These are phyloP conservation scores for Pseudobourletiella spinata DNA, from an alignment of 1,140 invertebrate genomes.

Conservation along the genomic window DNA sequence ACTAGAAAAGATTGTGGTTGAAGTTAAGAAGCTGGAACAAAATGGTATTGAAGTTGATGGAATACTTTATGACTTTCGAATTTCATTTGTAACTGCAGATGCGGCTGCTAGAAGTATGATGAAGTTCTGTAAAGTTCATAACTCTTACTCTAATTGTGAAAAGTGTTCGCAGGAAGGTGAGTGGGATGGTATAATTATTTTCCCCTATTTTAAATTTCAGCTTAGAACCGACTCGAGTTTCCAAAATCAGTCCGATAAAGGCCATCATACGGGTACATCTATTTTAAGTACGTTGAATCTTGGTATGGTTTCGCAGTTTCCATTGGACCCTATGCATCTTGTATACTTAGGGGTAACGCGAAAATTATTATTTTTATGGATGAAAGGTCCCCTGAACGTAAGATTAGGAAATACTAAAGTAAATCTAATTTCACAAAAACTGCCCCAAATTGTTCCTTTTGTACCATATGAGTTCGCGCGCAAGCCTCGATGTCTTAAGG, in stretches of 20 bases:
- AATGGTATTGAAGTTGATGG: no score
- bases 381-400: neutral
- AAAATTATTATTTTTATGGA: constrained; percentile 19
- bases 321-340: constrained; percentile 35
- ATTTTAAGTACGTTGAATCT: constrained; percentile 15
- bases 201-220: neutral
- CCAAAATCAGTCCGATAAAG: neutral
- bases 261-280: constrained; percentile 13
- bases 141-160: constrained; percentile 18
- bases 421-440: constrained; percentile 4
- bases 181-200: neutral
- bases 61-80: no score
- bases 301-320: constrained; percentile 27
- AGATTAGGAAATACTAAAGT: constrained; percentile 3
- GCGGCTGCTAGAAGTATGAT: constrained; percentile 12
- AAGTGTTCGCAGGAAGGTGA: constrained; percentile 3
- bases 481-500: constrained; percentile 16
- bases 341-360: constrained; percentile 25
- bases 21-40: no score
- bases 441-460: neutral
- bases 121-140: constrained; percentile 4
- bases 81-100: no score
- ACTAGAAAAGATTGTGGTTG: no score
- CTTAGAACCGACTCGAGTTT: constrained; percentile 13
- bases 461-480: constrained; percentile 21